These are phyloP conservation scores for Bathynomus jamesi DNA, from an alignment of 1,140 invertebrate species.

Conservation along the genomic window DNA sequence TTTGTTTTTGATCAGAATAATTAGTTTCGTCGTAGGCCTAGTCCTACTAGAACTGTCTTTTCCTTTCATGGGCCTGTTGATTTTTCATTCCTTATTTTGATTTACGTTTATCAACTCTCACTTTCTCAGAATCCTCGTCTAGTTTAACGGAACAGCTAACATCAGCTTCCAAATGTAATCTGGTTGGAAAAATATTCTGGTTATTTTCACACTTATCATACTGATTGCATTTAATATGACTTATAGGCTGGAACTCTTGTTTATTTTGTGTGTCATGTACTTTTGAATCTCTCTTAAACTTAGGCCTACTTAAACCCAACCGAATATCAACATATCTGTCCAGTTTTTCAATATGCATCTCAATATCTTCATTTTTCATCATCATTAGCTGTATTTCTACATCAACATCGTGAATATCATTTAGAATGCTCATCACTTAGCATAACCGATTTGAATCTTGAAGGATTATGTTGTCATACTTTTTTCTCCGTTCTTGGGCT, in stretches of 20 bases:
- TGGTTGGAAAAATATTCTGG: background rate
- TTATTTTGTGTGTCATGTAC: background rate
- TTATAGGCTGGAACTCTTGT: background rate
- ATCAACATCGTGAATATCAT: background rate
- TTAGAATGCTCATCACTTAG: background rate
- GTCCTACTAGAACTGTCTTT: background rate
- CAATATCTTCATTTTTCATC: background rate
- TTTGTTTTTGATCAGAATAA: no score
- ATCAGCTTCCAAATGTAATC: no score
- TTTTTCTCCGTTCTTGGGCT: background rate
- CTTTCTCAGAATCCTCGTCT: no score
- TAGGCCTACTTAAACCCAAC: background rate
- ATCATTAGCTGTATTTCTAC: background rate
- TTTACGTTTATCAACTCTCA: no score
- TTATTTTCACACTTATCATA: background rate
- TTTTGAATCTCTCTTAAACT: background rate
- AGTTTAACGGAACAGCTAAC: no score
- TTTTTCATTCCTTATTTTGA: no score
- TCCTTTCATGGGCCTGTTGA: background rate
- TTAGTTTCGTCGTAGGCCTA: background rate
- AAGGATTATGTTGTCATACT: background rate
- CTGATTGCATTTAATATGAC: background rate
- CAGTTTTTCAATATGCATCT: background rate
- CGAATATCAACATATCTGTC: background rate
- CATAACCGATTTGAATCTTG: background rate